Evolutionary conservation across 2,888 invertebrate genomes (phyloP).

Genomic region (Crioceris asparagi): DNA sequence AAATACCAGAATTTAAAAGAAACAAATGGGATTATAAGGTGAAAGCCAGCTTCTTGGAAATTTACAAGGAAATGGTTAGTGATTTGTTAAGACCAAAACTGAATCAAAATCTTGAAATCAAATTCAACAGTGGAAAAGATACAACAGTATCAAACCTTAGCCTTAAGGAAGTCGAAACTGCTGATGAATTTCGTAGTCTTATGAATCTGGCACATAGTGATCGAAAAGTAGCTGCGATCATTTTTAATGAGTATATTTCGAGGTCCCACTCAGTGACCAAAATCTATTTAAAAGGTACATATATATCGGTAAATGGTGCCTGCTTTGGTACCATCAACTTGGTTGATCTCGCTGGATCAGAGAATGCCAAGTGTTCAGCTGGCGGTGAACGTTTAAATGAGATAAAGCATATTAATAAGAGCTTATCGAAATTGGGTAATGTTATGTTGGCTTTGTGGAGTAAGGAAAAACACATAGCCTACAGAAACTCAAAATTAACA

Average conservation of each 20-base stretch:
- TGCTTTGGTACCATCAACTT: slow-evolving; percentile 65
- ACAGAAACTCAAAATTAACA: slow-evolving; percentile 82
- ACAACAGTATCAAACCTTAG: slow-evolving; percentile 47
- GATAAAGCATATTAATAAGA: slow-evolving; percentile 78
- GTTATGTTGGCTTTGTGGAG: slow-evolving; percentile 74
- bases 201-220: slow-evolving; percentile 69
- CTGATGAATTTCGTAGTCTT: slow-evolving; percentile 55
- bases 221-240: slow-evolving; percentile 50
- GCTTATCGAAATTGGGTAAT: slow-evolving; percentile 67
- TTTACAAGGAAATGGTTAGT: slow-evolving; percentile 55
- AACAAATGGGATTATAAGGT: slow-evolving; percentile 65
- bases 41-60: slow-evolving; percentile 55
- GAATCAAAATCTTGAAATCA: slow-evolving; percentile 45
- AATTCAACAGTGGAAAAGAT: slow-evolving; percentile 42
- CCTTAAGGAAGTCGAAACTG: slow-evolving; percentile 51
- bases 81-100: slow-evolving; percentile 37
- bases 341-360: slow-evolving; percentile 82
- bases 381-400: slow-evolving; percentile 53
- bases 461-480: slow-evolving; percentile 78
- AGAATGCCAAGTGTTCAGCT: slow-evolving; percentile 54
- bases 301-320: slow-evolving; percentile 49
- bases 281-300: slow-evolving; percentile 56
- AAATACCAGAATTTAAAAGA: slow-evolving; percentile 55
- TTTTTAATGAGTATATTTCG: slow-evolving; percentile 47
- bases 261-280: slow-evolving; percentile 42